Base-by-base conservation (phyloP, 2,888 invertebrate species). In the Lasioglossum marginatum region DNA sequence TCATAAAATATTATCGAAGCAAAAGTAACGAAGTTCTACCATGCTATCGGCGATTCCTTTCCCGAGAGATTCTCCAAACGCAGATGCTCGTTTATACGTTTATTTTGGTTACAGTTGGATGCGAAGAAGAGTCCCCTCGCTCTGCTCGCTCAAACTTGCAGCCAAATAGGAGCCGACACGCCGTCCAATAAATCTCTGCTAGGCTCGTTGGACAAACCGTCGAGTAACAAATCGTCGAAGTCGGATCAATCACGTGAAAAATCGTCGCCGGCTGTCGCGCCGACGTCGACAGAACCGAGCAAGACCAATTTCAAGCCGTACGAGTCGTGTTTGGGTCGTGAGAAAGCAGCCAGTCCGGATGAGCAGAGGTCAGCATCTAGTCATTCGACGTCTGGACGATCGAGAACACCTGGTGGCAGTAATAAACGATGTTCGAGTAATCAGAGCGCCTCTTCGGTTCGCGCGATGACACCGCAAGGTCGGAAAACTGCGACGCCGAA, bases 91-190 rank as follows among this genome's bases (percentile, higher is more conserved):
- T 43, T 77, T 3, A 81, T 6, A 31, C 70, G 45, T 85, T 27
- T 63, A 23, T 78, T 92, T 87, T 89, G 90, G 91, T 95, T 96
- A 95, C 97, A 99, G 99, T 96, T 99, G 97, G 99, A 99, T 96
- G 98, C 99, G 90, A 99, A 99, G 96, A 99, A 99, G 96, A 99
- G 99, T 96, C 99, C 99, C 31, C 96, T 99, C 95, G 99, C 99
- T 75, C 96, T 99, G 87, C 96, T 99, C 93, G 99, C 99, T 78
- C 99, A 99, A 95, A 99, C 99, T 79, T 99, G 99, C 96, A 99
- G 99, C 95, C 99, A 99, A 94, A 99, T 99, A 94, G 99, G 99
- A 88, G 97, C 98, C 8, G 99, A 99, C 95, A 96, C 97, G 43
- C 97, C 98, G 77, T 94, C 95, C 74, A 97, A 97, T 94, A 97